Percentiles rank a stretch among this genome's conserved stretches.
These are phyloP conservation scores for Zaprionus gabonicus DNA, from an alignment of 1,140 invertebrate genomes.

Conservation along the genomic window DNA sequence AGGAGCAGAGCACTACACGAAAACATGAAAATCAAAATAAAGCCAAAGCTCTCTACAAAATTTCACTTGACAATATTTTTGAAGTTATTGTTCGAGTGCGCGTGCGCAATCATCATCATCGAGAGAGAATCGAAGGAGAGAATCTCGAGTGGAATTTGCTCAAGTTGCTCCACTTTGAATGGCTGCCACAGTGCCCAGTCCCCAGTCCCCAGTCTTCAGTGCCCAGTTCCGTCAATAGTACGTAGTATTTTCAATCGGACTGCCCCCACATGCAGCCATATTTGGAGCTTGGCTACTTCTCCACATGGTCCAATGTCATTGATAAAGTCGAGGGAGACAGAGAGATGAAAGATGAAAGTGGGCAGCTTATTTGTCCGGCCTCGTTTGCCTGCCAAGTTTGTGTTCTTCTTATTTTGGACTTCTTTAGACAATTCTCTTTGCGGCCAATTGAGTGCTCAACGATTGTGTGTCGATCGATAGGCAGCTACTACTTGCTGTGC, in stretches of 20 bases:
- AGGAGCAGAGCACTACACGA: conserved; percentile 9
- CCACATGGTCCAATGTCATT: conserved; percentile 53
- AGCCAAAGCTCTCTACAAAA: conserved; percentile 42
- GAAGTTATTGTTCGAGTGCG: conserved; percentile 28
- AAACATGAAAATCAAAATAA: conserved; percentile 38
- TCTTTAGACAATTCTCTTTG: conserved; percentile 50
- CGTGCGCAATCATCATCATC: conserved; percentile 68
- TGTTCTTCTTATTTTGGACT: conserved; percentile 20
- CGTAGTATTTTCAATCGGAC: neutral
- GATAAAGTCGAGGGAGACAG: conserved; percentile 26
- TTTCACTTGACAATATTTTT: conserved; percentile 83
- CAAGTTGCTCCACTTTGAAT: conserved; percentile 71
- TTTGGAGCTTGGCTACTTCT: neutral
- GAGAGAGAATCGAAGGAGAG: conserved; percentile 14
- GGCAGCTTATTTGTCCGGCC: conserved; percentile 36
- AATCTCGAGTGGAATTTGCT: conserved; percentile 73
- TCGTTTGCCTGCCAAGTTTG: conserved; percentile 31
- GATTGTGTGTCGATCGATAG: neutral
- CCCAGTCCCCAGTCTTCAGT: conserved; percentile 1
- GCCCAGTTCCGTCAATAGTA: neutral
- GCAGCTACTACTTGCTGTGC: neutral
- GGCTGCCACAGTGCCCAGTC: conserved; percentile 9
- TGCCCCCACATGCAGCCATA: conserved; percentile 40
- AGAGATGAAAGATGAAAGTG: conserved; percentile 37
- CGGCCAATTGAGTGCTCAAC: conserved; percentile 2